These are phyloP conservation scores for Hydrozoanthus tunicans DNA, from an alignment of 64 coral and sea anemone genomes.

Conservation along the genomic window DNA sequence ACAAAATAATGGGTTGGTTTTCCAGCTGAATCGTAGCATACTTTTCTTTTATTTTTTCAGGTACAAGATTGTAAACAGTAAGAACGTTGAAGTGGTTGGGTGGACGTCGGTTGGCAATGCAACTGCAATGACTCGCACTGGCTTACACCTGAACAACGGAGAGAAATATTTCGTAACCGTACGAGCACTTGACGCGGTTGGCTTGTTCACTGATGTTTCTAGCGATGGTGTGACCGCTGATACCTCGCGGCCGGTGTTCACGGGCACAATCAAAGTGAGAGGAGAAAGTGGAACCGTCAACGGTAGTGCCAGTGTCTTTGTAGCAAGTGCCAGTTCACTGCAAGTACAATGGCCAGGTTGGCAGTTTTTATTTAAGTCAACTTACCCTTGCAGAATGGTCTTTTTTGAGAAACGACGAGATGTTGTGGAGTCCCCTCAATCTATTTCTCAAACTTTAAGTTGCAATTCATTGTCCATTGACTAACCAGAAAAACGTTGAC, in stretches of 20 bases:
- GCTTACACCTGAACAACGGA: slow-evolving; percentile 55
- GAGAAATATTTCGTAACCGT: slow-evolving; percentile 63
- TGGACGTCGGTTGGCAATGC: slow-evolving; percentile 83
- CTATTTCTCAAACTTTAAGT: background rate
- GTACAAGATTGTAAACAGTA: slow-evolving; percentile 77
- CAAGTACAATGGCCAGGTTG: slow-evolving; percentile 55
- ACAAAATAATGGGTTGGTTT: too few relatives aligned
- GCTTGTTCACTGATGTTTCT: slow-evolving; percentile 64
- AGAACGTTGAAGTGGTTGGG: slow-evolving; percentile 40
- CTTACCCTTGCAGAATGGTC: background rate
- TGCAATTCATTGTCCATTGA: slow-evolving; percentile 10
- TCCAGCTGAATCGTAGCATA: too few relatives aligned
- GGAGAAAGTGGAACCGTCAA: slow-evolving; percentile 8
- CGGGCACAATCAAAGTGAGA: slow-evolving; percentile 23
- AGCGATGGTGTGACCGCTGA: slow-evolving; percentile 75
- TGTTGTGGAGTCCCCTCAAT: background rate
- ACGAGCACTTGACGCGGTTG: slow-evolving; percentile 57
- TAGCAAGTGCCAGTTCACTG: slow-evolving; percentile 29
- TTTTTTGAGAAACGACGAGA: background rate
- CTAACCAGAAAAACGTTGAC: background rate
- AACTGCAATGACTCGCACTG: slow-evolving; percentile 46
- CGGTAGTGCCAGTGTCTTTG: slow-evolving; percentile 16
- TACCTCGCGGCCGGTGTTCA: slow-evolving; percentile 42
- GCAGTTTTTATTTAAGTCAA: background rate
- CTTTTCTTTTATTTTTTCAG: background rate